A percentile compares a stretch with the other conserved stretches of the same genome.
Evolutionary conservation across 2,113 vertebrate genomes (phyloP).

Genomic region (Mionectes macconnelli): DNA sequence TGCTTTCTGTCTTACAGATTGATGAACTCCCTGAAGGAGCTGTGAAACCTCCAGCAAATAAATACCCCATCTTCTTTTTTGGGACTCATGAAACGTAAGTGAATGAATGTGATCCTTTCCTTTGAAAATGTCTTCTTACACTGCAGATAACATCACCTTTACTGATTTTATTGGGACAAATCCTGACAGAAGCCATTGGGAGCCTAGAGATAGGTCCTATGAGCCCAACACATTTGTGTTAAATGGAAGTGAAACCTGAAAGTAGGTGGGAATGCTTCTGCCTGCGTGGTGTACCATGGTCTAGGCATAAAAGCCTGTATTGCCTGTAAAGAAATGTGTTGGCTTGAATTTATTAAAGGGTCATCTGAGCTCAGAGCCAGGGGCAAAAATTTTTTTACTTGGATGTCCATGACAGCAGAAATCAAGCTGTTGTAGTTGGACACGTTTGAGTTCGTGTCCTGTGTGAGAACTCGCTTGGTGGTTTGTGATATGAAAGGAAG

Average conservation of each 20-base stretch:
- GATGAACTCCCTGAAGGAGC: slow-evolving; percentile 98
- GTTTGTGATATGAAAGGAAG: background rate
- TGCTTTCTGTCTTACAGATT: slow-evolving; percentile 80
- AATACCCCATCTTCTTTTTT: slow-evolving; percentile 98
- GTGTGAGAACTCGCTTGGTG: background rate
- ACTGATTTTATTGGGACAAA: background rate
- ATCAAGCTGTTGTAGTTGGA: background rate
- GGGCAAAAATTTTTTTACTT: background rate
- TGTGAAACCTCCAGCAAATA: slow-evolving; percentile 96
- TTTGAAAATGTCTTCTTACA: background rate
- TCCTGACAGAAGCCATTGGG: background rate
- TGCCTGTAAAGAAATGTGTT: background rate
- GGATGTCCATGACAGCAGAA: background rate
- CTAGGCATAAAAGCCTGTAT: background rate
- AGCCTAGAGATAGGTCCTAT: background rate
- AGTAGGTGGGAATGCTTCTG: background rate
- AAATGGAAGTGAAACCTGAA: background rate
- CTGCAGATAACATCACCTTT: background rate
- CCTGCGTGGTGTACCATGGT: background rate
- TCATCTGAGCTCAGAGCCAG: background rate
- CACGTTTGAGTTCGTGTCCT: background rate
- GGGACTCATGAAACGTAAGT: slow-evolving; percentile 98
- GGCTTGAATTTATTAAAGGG: background rate
- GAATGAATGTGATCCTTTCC: background rate
- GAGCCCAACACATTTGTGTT: background rate